Conservation (phyloP, 2,797 vertebrate genomes). For the Cyclura pinguis region DNA sequence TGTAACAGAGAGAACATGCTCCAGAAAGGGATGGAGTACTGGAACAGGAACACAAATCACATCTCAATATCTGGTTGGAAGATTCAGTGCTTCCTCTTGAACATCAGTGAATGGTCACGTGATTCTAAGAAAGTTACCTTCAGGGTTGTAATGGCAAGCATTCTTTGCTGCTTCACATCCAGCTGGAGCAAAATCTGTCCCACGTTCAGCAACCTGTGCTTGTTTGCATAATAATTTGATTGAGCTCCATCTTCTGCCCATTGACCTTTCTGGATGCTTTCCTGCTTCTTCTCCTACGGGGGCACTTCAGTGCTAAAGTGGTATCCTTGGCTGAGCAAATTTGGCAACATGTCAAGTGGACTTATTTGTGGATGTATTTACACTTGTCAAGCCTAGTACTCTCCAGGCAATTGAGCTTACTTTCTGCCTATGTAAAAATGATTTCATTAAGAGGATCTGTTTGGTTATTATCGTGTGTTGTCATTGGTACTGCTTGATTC, state of each 20-base stretch:
- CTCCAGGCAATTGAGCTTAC: slow-evolving; percentile 65
- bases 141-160: background rate
- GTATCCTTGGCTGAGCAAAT: slow-evolving; percentile 58
- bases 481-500: slow-evolving; percentile 35
- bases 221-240: slow-evolving; percentile 45
- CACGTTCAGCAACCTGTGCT: background rate
- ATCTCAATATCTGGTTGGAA: background rate
- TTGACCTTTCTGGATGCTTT: slow-evolving; percentile 64
- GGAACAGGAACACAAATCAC: background rate
- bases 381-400: slow-evolving; percentile 64
- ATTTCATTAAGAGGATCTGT: slow-evolving; percentile 66
- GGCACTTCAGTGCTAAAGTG: slow-evolving; percentile 64
- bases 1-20: background rate
- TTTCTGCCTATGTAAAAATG: slow-evolving; percentile 63
- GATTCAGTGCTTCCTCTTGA: background rate
- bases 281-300: slow-evolving; percentile 61
- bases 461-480: slow-evolving; percentile 62
- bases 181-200: background rate
- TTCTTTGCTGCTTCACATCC: background rate
- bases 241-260: slow-evolving; percentile 47
- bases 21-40: background rate
- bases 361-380: slow-evolving; percentile 71
- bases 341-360: slow-evolving; percentile 64
- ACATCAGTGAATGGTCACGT: background rate
- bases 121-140: background rate